phyloP scores from a whole-genome alignment of 2,888 invertebrate species.

The Stenodera caucasica region DNA sequence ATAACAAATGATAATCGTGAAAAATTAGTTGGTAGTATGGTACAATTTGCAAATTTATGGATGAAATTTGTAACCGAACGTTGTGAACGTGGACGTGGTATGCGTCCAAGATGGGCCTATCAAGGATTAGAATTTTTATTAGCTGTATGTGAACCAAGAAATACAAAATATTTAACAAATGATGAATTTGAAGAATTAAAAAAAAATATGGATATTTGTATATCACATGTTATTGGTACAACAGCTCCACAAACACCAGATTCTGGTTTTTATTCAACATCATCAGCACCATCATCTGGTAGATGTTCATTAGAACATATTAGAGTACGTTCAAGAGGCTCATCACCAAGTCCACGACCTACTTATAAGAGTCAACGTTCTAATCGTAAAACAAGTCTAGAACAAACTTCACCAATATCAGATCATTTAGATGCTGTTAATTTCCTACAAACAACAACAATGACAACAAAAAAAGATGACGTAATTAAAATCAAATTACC shows the following conservation, averaged over 20 bases:
- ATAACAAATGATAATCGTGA: constrained; percentile 56
- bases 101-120: constrained; percentile 84
- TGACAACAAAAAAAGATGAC: constrained; percentile 22
- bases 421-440: constrained; percentile 38
- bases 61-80: constrained; percentile 84
- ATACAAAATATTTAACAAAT: constrained; percentile 75
- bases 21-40: constrained; percentile 63
- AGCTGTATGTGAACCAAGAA: constrained; percentile 80
- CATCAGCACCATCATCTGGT: not conserved
- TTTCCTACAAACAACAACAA: constrained; percentile 17
- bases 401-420: constrained; percentile 43
- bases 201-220: constrained; percentile 78
- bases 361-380: constrained; percentile 51
- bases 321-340: constrained; percentile 48
- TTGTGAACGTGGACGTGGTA: constrained; percentile 76
- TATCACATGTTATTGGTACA: constrained; percentile 80
- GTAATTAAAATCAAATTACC: constrained; percentile 38
- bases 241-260: constrained; percentile 52
- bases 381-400: constrained; percentile 49
- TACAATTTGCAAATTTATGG: constrained; percentile 79
- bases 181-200: constrained; percentile 81
- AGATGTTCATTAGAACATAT: constrained; percentile 47
- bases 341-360: constrained; percentile 52
- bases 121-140: constrained; percentile 87
- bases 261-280: constrained; percentile 49